These are phyloP conservation scores for Bothrops jararaca DNA, from an alignment of 2,113 vertebrate genomes.

Conservation along the genomic window DNA sequence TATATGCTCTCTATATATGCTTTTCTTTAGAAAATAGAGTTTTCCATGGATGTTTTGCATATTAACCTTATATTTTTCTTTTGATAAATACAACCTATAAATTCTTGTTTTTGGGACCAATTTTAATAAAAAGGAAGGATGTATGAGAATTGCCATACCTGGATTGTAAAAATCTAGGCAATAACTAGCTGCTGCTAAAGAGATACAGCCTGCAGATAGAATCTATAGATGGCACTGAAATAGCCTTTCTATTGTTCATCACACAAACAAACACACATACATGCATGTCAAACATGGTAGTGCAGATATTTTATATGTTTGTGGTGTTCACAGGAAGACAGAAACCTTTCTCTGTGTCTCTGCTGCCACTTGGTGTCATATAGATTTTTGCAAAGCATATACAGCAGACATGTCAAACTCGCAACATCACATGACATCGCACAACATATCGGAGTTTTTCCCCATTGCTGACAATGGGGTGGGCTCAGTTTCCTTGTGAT, in stretches of 20 bases:
- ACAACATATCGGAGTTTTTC: no score
- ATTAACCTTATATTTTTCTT: background rate
- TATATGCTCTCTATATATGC: background rate
- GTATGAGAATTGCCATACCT: background rate
- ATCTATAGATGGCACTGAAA: background rate
- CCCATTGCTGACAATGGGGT: no score
- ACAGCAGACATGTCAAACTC: background rate
- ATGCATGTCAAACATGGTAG: background rate
- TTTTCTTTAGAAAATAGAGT: background rate
- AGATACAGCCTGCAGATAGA: background rate
- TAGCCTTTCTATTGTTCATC: background rate
- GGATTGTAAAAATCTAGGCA: background rate
- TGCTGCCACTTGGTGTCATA: background rate
- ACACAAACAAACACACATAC: background rate
- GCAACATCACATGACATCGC: accelerated
- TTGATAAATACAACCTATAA: background rate
- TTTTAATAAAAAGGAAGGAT: background rate
- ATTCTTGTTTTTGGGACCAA: background rate
- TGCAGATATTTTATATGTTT: background rate
- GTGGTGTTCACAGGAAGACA: background rate
- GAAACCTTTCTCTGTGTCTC: background rate
- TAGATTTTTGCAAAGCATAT: background rate
- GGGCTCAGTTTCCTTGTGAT: no score
- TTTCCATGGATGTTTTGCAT: background rate
- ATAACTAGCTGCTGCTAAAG: background rate